These are phyloP conservation scores for Macaria liturata DNA, from an alignment of 2,888 invertebrate genomes.

Conservation along the genomic window DNA sequence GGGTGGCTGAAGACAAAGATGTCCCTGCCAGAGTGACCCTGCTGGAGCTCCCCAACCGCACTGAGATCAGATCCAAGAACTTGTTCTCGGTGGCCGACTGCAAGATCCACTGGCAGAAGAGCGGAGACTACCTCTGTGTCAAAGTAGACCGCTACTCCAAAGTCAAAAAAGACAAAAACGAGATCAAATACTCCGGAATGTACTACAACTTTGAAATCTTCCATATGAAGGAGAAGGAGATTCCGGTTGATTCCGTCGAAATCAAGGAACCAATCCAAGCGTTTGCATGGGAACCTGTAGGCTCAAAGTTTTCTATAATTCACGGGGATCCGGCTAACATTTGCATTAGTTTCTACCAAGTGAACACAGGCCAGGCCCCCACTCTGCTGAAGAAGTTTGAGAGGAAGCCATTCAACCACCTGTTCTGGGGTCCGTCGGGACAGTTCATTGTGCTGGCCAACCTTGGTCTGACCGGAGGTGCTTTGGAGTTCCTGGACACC, in stretches of 20 bases:
- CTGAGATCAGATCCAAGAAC: constrained; percentile 95
- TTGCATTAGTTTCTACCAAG: constrained; percentile 95
- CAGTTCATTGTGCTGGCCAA: constrained; percentile 98
- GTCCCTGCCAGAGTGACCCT: constrained; percentile 97
- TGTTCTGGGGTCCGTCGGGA: constrained; percentile 98
- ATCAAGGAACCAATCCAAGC: constrained; percentile 96
- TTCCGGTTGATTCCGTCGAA: constrained; percentile 98
- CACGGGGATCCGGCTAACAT: constrained; percentile 94
- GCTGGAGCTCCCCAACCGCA: constrained; percentile 95
- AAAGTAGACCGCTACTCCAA: constrained; percentile 93
- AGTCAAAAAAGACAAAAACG: constrained; percentile 96
- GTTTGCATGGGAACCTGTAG: constrained; percentile 99
- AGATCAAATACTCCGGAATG: constrained; percentile 97
- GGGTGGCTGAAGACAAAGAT: constrained; percentile 98
- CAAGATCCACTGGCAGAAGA: constrained; percentile 99
- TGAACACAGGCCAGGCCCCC: constrained; percentile 94
- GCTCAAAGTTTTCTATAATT: constrained; percentile 97
- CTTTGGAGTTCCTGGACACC: constrained; percentile 97
- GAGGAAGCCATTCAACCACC: constrained; percentile 93
- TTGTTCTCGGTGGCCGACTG: constrained; percentile 99
- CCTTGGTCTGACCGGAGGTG: constrained; percentile 91
- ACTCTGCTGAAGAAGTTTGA: constrained; percentile 94
- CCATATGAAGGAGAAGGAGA: constrained; percentile 98
- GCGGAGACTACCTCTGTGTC: constrained; percentile 98
- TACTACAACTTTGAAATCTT: constrained; percentile 99